phyloP scores from a whole-genome alignment of 2,113 vertebrate genomes.

The Coptodon rendalli region DNA sequence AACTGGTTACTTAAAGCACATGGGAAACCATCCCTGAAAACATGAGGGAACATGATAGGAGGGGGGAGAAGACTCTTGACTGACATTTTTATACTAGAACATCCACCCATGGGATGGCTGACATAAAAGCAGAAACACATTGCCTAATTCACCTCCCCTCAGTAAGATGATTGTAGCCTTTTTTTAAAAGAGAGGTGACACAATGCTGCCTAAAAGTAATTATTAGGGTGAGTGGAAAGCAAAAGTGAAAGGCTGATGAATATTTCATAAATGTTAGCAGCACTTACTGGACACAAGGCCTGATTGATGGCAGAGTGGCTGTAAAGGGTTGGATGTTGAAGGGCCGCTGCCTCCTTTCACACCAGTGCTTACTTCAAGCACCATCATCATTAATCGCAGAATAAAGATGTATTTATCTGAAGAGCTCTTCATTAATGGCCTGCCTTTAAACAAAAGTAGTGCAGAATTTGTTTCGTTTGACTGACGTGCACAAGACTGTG shows the following conservation, averaged over 20 bases:
- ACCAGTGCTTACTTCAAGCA: constrained; percentile 81
- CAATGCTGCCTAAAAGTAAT: constrained; percentile 83
- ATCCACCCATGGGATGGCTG: constrained; percentile 79
- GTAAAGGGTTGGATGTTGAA: constrained; percentile 91
- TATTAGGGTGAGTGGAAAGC: constrained; percentile 92
- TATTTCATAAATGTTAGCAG: constrained; percentile 99
- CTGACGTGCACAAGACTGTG: constrained; percentile 63
- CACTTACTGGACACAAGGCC: constrained; percentile 91
- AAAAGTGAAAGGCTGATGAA: constrained; percentile 96
- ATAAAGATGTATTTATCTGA: constrained; percentile 87
- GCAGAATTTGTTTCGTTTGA: constrained; percentile 69
- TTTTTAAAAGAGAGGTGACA: constrained; percentile 47
- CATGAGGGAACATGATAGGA: constrained; percentile 3
- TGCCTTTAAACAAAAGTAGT: constrained; percentile 83
- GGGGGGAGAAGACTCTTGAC: constrained; percentile 75
- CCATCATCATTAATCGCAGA: constrained; percentile 82
- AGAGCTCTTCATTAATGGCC: constrained; percentile 91
- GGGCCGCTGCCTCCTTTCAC: constrained; percentile 74
- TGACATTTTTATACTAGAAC: constrained; percentile 78
- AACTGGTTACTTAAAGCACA: not conserved
- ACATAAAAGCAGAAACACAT: constrained; percentile 79
- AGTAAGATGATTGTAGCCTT: constrained; percentile 92
- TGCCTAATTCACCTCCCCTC: constrained; percentile 83
- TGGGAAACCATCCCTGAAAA: not conserved
- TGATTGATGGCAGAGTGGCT: constrained; percentile 95